Conservation (phyloP, 2,113 vertebrate species). For the Serinus canaria region DNA sequence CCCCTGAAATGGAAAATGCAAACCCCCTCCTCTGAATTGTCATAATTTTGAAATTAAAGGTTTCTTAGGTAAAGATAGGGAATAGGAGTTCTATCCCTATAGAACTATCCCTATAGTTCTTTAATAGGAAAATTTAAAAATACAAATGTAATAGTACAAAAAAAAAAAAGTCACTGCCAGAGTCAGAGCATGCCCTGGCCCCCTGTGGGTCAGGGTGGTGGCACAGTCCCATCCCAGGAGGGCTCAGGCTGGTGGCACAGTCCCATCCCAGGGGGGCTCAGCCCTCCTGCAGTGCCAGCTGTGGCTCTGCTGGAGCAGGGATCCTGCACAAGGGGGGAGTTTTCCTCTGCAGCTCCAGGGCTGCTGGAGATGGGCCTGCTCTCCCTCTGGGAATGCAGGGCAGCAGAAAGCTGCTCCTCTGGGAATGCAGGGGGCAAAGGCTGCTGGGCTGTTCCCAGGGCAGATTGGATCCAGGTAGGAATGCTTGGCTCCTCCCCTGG, state of each 20-base stretch:
- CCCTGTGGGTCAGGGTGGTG: too few relatives aligned
- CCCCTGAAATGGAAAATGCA: neutral
- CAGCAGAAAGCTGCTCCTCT: neutral
- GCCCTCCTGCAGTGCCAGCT: too few relatives aligned
- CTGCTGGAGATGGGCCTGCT: neutral
- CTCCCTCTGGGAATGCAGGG: neutral
- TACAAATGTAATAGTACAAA: neutral
- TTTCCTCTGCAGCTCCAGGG: neutral
- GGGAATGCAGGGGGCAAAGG: neutral
- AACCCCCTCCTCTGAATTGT: neutral
- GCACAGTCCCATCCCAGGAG: too few relatives aligned
- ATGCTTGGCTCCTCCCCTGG: neutral
- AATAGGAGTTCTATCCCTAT: too few relatives aligned
- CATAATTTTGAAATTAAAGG: neutral
- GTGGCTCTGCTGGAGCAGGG: neutral
- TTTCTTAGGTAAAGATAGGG: neutral
- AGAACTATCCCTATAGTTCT: neutral
- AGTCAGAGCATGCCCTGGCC: fast-evolving
- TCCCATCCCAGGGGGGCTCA: too few relatives aligned
- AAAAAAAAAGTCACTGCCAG: neutral
- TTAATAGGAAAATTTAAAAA: neutral
- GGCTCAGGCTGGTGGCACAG: too few relatives aligned
- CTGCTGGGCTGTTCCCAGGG: neutral
- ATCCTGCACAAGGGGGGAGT: neutral
- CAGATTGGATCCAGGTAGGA: neutral